Base-by-base conservation (phyloP, 2,113 vertebrate species). In the Prolemur simus region DNA sequence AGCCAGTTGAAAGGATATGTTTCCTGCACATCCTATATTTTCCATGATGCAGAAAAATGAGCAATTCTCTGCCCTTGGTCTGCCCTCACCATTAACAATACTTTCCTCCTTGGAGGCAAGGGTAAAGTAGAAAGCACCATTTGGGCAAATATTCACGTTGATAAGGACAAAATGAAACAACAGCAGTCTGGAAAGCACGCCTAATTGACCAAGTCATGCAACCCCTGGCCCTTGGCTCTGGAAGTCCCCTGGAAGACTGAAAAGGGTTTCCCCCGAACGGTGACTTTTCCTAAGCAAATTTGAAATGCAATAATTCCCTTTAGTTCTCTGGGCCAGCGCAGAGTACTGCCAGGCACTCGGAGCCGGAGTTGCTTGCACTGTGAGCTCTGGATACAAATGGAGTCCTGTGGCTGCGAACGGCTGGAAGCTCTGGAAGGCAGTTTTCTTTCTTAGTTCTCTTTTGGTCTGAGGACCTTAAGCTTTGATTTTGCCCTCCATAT, bases 21-120 rank as follows among this genome's bases (percentile, higher is more conserved):
- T 96, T 97, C 96, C 93, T 95, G 94, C 63, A 95, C 95, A 95
- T 95, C 92, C 69, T 97, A 89, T 93, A 76, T 96, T 96, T 98
- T 96, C 97, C 94, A 84, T 94, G 91, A 94, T 95, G 95, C 87
- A 95, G 78, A 96, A 93, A 95, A 93, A 87, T 73, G 56, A 93
- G 93, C 87, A 73, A 13, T 78, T 77, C 83, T 91, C 94, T 89
- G 83, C 47, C 66, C 45, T 85, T 54, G 27, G 49, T 82, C 97
- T 89, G 71, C 58, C 82, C 73, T 89, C 82, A 37, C 25, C 23
- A 20, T 47, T 56, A 76, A 87, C 32, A 87, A 63, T 64, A 21
- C 23, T 87, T 77, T 76, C 88, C 77, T 88, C 89, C 77, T 95
- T 18, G 3, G 39, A 83, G 93, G 74, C 54, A 69, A 93, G 45